phyloP scores from a whole-genome alignment of 2,797 vertebrate species.

The Lateolabrax maculatus region DNA sequence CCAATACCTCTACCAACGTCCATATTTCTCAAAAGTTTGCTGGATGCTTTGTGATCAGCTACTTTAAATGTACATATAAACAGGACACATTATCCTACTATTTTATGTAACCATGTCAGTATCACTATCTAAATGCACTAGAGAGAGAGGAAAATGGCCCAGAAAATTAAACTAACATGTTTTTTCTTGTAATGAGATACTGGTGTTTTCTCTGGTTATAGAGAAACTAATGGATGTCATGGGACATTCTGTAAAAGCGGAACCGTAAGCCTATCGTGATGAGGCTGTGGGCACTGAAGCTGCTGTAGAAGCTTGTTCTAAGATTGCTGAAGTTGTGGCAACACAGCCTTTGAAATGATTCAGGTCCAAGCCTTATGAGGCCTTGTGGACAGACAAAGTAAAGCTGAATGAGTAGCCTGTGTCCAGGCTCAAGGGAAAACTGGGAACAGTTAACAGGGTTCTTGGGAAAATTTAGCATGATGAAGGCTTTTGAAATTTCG shows the following conservation, averaged over 20 bases:
- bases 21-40: no score
- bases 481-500: background rate
- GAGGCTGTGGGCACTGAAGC: conserved; percentile 1
- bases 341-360: conserved; percentile 27
- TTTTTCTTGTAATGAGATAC: background rate
- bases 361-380: conserved; percentile 9
- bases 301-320: conserved; percentile 1
- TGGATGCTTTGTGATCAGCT: background rate
- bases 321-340: background rate
- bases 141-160: background rate
- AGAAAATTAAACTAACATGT: background rate
- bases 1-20: background rate
- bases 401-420: conserved; percentile 25
- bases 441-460: background rate
- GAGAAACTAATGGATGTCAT: conserved; percentile 33
- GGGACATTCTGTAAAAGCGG: conserved; percentile 20
- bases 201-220: conserved; percentile 1
- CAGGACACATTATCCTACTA: background rate
- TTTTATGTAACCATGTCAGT: background rate
- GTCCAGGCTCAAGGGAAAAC: background rate
- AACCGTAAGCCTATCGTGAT: background rate
- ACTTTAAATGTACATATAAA: background rate
- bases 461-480: background rate
- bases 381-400: conserved; percentile 12
- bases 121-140: no score